Percentiles rank a stretch among this genome's conserved stretches.
Evolutionary conservation across 1,140 invertebrate species (phyloP).

Genomic region (Brachystomella parvula): DNA sequence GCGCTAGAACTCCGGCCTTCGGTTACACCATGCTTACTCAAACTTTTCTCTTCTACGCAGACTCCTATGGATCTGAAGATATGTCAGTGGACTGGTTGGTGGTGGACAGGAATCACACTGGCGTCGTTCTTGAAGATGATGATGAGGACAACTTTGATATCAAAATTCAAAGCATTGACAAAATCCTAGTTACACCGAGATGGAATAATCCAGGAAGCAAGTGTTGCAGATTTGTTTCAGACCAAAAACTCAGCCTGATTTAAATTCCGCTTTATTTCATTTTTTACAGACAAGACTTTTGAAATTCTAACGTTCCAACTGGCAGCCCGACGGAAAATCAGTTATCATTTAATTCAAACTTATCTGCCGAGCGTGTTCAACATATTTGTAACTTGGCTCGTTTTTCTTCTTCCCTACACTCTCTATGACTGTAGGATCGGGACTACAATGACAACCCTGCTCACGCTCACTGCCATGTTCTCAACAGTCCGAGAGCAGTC

Average conservation of each 20-base stretch:
- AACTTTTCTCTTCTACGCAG: not conserved
- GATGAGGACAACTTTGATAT: slow-evolving; percentile 11
- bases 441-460: slow-evolving; percentile 13
- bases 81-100: not conserved
- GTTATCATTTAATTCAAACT: slow-evolving; percentile 11
- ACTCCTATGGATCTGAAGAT: not conserved
- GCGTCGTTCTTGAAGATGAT: not conserved
- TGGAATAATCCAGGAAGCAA: not conserved
- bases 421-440: slow-evolving; percentile 8
- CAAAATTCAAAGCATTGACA: slow-evolving; percentile 2
- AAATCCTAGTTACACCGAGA: not conserved
- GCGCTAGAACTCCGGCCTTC: not conserved
- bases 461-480: slow-evolving; percentile 16
- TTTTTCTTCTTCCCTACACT: slow-evolving; percentile 2
- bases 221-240: not conserved
- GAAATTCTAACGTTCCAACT: not conserved
- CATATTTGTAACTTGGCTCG: slow-evolving; percentile 13
- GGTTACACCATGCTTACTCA: not conserved
- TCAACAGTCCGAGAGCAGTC: not conserved
- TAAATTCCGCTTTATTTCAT: not conserved
- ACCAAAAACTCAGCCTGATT: not conserved
- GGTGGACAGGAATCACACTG: not conserved
- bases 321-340: slow-evolving; percentile 3
- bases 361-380: not conserved
- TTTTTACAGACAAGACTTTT: not conserved